Evolutionary conservation across 92 coral and sea anemone species (phyloP).

Genomic region (Zoanthus sociatus): DNA sequence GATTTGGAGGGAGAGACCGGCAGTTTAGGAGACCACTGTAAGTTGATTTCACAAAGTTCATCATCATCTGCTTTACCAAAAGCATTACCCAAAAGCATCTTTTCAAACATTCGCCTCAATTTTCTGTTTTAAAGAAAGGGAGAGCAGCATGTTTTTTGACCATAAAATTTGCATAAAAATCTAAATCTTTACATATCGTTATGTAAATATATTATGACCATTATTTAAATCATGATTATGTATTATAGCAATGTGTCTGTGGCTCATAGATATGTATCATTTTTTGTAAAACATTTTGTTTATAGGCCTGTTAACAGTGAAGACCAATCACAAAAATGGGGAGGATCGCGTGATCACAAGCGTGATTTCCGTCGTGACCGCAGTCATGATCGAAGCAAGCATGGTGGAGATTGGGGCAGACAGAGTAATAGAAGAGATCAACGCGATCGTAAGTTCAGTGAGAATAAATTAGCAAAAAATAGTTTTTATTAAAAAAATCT

Average conservation of each 20-base stretch:
- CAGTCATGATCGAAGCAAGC: conserved; percentile 31
- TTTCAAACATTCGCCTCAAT: no score
- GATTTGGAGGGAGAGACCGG: conserved; percentile 98
- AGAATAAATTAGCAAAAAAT: background rate
- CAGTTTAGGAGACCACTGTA: conserved; percentile 94
- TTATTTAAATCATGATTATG: no score
- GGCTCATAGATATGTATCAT: no score
- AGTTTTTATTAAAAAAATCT: background rate
- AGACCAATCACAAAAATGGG: conserved; percentile 24
- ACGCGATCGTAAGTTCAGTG: conserved; percentile 2
- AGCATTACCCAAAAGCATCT: no score
- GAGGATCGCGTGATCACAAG: conserved; percentile 41
- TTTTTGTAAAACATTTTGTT: background rate
- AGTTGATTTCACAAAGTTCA: conserved; percentile 7
- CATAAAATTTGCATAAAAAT: no score
- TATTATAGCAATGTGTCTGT: no score
- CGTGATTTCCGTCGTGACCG: conserved; percentile 23
- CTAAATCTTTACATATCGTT: no score
- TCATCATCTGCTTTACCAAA: background rate
- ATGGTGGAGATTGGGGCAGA: conserved; percentile 17
- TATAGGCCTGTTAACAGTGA: conserved; percentile 35
- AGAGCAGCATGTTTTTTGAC: no score
- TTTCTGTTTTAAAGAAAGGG: no score
- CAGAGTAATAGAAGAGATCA: conserved; percentile 30
- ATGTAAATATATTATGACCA: no score